Base-by-base conservation (phyloP, 1,140 invertebrate genomes). In the Aradophagus sp. region DNA sequence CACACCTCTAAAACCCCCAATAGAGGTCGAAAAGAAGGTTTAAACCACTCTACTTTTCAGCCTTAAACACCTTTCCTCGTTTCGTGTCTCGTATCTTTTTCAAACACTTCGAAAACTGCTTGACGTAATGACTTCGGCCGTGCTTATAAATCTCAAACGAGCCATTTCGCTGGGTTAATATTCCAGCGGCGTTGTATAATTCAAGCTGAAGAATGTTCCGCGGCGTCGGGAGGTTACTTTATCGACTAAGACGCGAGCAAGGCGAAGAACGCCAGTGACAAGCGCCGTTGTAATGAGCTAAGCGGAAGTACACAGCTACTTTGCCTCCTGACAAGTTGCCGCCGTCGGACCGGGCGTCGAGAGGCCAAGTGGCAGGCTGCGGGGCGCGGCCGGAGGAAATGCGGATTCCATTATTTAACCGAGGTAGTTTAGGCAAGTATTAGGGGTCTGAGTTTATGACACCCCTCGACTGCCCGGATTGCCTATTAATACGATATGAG, bases 401-500 rank as follows among this genome's bases (percentile, higher is more conserved):
- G 80, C 80, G 77, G 79, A 83, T 85, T 86, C 80, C 83, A 86
- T 86, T 86, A 86, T 86, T 86, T 84, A 86, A 85, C 82, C 83
- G 81, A 85, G 82, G 82, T 86, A 86, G 84, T 86, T 86, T 85
- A 86, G 81, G 78, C 82, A 82, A 85, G 82, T 86, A 86, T 86
- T 85, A 85, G 83, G 83, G 83, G 82, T 84, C 84, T 81, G 81
- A 84, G 84, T 86, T 86, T 86, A 86, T 84, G 83, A 86, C 84
- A 84, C 84, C 82, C 84, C 84, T 84, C 80, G 77, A 80, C 80
- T 81, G 82, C 77, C 79, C 81, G 83, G 84, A 86, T 86, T 86
- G 84, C 84, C 84, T 85, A 86, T 86, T 86, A 86, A 86, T 86
- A 86, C 83, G 83, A 86, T 86, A 86, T 86, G 84, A 86, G 84